Percentiles rank a stretch among this genome's conserved stretches.
phyloP scores from a whole-genome alignment of 2,797 vertebrate genomes.

The Phalanger gymnotis region DNA sequence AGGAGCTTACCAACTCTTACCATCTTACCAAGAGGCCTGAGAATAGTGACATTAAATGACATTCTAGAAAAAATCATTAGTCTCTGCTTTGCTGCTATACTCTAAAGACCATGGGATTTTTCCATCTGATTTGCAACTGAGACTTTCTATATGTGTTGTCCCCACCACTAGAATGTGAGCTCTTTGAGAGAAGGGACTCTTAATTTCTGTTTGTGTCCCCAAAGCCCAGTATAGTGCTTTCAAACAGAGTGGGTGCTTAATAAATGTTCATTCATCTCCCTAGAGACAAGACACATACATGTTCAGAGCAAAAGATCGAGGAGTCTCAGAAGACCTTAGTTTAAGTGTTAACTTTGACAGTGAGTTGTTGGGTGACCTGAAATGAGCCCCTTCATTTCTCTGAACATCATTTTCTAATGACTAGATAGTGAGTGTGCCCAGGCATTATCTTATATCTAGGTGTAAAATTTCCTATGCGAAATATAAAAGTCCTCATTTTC shows the following conservation, averaged over 20 bases:
- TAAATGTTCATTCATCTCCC: not conserved
- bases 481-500: not conserved
- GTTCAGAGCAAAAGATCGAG: not conserved
- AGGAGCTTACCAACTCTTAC: not conserved
- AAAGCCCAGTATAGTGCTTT: not conserved
- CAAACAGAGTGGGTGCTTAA: not conserved
- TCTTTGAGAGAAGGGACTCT: not conserved
- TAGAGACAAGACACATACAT: not conserved
- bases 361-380: not conserved
- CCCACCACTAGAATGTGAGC: not conserved
- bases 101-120: not conserved
- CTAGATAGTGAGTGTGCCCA: not conserved
- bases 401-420: not conserved
- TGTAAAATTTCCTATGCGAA: not conserved
- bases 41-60: not conserved
- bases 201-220: not conserved
- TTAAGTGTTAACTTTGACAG: not conserved
- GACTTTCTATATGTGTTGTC: not conserved
- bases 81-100: not conserved
- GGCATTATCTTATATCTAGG: not conserved
- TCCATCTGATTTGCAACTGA: not conserved
- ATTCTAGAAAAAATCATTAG: not conserved
- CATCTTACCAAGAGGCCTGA: not conserved
- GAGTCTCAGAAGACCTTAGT: not conserved
- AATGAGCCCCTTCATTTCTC: not conserved